Conservation (phyloP, 2,797 vertebrate genomes). For the Galago senegalensis region DNA sequence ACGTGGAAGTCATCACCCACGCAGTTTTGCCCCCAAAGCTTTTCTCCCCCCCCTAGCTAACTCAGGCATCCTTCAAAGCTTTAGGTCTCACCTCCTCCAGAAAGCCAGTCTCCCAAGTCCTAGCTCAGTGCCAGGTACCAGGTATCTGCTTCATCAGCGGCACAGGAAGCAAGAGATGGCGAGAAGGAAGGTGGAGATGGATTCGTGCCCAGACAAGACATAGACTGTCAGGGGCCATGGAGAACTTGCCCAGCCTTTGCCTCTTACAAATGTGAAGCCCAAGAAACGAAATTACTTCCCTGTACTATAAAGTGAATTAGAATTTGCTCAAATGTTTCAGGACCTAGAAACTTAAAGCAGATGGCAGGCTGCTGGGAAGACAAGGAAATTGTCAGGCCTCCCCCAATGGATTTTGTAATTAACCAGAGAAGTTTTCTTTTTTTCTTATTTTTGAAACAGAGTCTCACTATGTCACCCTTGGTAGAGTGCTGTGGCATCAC, state of each 20-base stretch:
- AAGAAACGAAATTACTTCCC: not conserved
- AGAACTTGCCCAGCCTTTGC: not conserved
- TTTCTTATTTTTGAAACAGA: too few relatives aligned
- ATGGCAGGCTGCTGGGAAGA: not conserved
- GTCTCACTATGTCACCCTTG: too few relatives aligned
- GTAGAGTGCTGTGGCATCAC: too few relatives aligned
- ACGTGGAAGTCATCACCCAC: accelerated
- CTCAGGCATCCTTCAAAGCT: not conserved
- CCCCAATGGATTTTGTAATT: not conserved
- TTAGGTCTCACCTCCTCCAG: not conserved
- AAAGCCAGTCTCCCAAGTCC: not conserved
- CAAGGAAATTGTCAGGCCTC: not conserved
- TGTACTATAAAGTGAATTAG: not conserved
- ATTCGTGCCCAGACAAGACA: not conserved
- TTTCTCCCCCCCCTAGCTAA: not conserved
- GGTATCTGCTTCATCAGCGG: not conserved
- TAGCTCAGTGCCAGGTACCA: not conserved
- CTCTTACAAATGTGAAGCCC: not conserved
- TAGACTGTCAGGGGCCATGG: not conserved
- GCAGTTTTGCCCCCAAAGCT: accelerated
- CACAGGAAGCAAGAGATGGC: not conserved
- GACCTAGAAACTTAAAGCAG: not conserved
- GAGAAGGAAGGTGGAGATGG: not conserved
- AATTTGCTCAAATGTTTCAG: not conserved
- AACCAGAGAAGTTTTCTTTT: not conserved